Evolutionary conservation across 2,888 invertebrate species (phyloP).

Genomic region (Mesorhabditis belari): DNA sequence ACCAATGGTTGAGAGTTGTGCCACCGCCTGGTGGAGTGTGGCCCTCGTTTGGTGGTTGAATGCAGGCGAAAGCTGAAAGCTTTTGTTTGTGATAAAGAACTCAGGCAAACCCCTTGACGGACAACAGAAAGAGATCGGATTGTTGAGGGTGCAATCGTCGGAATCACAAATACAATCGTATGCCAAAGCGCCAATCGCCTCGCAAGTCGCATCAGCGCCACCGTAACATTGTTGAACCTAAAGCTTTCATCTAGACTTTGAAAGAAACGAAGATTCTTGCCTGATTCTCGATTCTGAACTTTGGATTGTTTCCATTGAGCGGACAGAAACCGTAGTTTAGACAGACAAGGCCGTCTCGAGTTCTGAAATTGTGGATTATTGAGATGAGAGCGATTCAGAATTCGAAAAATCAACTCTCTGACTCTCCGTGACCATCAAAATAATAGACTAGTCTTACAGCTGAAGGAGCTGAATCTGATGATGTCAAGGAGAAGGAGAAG

Average conservation of each 20-base stretch:
- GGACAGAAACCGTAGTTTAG: constrained; percentile 43
- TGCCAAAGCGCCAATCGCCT: constrained; percentile 37
- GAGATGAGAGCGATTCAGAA: no score
- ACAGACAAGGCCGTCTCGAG: constrained; percentile 32
- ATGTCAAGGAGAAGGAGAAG: no score
- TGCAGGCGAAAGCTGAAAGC: constrained; percentile 38
- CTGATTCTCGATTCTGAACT: constrained; percentile 41
- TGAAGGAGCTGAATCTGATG: no score
- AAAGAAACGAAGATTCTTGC: constrained; percentile 6
- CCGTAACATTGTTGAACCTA: constrained; percentile 37
- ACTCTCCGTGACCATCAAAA: no score
- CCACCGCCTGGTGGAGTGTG: constrained; percentile 39
- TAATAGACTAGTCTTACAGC: no score
- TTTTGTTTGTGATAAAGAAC: background rate
- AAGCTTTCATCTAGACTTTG: no score
- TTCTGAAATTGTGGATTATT: background rate
- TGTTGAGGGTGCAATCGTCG: constrained; percentile 39
- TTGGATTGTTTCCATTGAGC: constrained; percentile 41
- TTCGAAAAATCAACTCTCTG: no score
- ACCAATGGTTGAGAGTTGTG: constrained; percentile 41
- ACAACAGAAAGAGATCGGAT: constrained; percentile 41
- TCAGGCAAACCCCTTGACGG: constrained; percentile 31
- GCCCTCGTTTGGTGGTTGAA: constrained; percentile 38
- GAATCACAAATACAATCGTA: constrained; percentile 42
- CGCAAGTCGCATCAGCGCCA: constrained; percentile 37